These are phyloP conservation scores for Thera obeliscata DNA, from an alignment of 2,888 invertebrate genomes.

Conservation along the genomic window DNA sequence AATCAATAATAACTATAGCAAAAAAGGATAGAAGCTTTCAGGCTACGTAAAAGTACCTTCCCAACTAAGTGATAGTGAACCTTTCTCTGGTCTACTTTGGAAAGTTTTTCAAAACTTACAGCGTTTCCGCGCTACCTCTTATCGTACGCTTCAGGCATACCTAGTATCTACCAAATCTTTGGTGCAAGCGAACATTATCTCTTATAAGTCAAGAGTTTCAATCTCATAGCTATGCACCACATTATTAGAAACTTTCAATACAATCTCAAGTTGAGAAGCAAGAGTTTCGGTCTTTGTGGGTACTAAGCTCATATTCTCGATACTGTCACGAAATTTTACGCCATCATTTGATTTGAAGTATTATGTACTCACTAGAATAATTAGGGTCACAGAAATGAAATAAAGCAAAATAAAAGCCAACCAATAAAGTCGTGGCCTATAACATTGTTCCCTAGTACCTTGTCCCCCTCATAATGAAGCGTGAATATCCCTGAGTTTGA, in stretches of 20 bases:
- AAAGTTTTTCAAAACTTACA: neutral
- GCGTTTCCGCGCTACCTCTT: neutral
- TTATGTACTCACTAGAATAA: conserved; percentile 7
- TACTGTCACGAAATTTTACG: neutral
- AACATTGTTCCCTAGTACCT: conserved; percentile 18
- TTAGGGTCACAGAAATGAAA: conserved; percentile 21
- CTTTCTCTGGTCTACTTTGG: neutral
- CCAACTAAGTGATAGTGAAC: too few species aligned
- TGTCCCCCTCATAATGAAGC: conserved; percentile 34
- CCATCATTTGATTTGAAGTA: conserved; percentile 1
- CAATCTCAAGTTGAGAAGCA: neutral
- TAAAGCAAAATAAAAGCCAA: conserved; percentile 22
- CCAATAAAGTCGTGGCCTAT: conserved; percentile 20
- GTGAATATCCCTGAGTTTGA: conserved; percentile 33
- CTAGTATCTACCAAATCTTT: neutral
- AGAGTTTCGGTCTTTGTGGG: neutral
- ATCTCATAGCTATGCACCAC: neutral
- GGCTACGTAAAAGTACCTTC: too few species aligned
- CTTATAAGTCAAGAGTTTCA: neutral
- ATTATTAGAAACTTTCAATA: neutral
- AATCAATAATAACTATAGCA: too few species aligned
- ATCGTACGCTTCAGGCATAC: neutral
- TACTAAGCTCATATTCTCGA: neutral
- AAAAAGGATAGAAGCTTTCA: too few species aligned
- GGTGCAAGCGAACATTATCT: neutral